These are phyloP conservation scores for Oreochromis mossambicus DNA, from an alignment of 2,797 vertebrate species.

Conservation along the genomic window DNA sequence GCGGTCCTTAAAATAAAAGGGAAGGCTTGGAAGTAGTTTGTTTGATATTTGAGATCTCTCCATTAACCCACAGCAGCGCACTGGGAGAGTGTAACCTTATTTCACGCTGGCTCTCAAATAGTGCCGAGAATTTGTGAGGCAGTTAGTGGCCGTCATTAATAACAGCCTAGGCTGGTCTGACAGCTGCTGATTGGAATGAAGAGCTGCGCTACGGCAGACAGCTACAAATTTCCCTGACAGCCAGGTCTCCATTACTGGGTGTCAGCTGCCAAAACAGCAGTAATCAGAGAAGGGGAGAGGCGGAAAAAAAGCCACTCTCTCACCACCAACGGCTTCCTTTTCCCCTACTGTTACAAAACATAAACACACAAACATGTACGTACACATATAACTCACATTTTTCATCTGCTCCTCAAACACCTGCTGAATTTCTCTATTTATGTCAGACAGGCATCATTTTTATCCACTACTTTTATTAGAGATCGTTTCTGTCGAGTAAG, in stretches of 20 bases:
- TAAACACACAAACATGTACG: conserved; percentile 29
- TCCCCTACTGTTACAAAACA: conserved; percentile 32
- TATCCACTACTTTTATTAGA: background rate
- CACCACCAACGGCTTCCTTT: conserved; percentile 45
- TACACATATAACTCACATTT: background rate
- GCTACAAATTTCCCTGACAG: conserved; percentile 82
- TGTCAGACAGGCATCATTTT: background rate
- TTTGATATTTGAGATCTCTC: conserved; percentile 71
- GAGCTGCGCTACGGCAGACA: conserved; percentile 73
- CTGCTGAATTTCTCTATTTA: background rate
- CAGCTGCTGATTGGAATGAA: conserved; percentile 79
- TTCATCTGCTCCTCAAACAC: background rate
- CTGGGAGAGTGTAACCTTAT: conserved; percentile 71
- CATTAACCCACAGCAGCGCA: conserved; percentile 68
- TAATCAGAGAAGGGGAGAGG: conserved; percentile 66
- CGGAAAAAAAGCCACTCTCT: conserved; percentile 52
- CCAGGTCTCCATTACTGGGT: conserved; percentile 74
- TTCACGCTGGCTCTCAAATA: conserved; percentile 76
- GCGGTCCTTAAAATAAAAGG: conserved; percentile 10
- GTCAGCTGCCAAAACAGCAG: conserved; percentile 80
- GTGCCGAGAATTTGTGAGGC: conserved; percentile 75
- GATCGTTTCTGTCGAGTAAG: background rate
- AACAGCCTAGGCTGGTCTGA: conserved; percentile 70
- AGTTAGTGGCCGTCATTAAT: conserved; percentile 82
- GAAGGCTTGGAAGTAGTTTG: conserved; percentile 35